phyloP scores from a whole-genome alignment of 2,888 invertebrate genomes.

The Ectemnius cavifrons region DNA sequence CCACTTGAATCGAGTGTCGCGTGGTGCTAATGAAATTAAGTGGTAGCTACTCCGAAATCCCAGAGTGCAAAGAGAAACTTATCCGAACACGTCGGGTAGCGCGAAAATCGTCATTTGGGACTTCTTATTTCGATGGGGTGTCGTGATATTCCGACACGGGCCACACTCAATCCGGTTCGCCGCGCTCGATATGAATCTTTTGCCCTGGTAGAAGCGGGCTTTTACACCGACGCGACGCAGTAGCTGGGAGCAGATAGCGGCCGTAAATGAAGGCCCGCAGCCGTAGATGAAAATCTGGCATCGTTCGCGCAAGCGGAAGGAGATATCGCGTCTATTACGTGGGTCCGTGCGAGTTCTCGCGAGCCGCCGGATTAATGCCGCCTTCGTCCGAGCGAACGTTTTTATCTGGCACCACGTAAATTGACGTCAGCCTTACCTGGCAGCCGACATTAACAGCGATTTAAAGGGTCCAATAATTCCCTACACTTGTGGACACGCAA shows the following conservation, averaged over 20 bases:
- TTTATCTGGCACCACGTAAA: constrained; percentile 56
- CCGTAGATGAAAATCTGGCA: constrained; percentile 48
- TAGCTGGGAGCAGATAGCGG: constrained; percentile 31
- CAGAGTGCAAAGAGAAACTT: constrained; percentile 28
- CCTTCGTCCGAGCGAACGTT: constrained; percentile 14
- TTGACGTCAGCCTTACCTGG: constrained; percentile 48
- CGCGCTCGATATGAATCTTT: constrained; percentile 47
- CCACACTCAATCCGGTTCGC: constrained; percentile 46
- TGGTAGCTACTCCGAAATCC: constrained; percentile 9
- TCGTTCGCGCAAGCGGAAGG: constrained; percentile 25
- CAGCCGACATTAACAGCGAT: constrained; percentile 57
- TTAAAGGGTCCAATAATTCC: constrained; percentile 50
- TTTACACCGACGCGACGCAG: constrained; percentile 45
- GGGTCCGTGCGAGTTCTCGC: constrained; percentile 7
- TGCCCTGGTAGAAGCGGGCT: constrained; percentile 29
- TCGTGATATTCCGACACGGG: constrained; percentile 26
- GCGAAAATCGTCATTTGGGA: constrained; percentile 43
- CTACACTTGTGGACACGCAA: not conserved
- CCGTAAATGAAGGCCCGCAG: constrained; percentile 44
- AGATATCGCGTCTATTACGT: constrained; percentile 24
- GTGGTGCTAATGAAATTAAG: constrained; percentile 20
- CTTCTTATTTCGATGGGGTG: constrained; percentile 43
- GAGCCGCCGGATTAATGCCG: constrained; percentile 18
- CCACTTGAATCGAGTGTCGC: too few relatives aligned
- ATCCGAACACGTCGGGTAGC: constrained; percentile 18